phyloP scores from a whole-genome alignment of 2,888 invertebrate genomes.

The Apamea anceps region DNA sequence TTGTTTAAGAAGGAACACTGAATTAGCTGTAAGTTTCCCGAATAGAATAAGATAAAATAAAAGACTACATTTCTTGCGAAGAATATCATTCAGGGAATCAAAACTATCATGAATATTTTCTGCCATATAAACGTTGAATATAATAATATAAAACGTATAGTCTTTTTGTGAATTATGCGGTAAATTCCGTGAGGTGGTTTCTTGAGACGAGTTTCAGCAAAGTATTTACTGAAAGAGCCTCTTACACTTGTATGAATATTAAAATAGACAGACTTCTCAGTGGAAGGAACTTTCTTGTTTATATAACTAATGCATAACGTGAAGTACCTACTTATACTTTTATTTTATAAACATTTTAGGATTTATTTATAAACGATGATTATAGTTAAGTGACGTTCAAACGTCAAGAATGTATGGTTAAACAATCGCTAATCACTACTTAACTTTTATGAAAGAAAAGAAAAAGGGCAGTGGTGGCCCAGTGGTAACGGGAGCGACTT shows the following conservation, averaged over 20 bases:
- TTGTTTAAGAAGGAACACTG: background rate
- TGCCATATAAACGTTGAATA: background rate
- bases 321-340: constrained; percentile 27
- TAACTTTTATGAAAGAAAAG: background rate
- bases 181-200: constrained; percentile 25
- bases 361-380: background rate
- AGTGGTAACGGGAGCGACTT: too few relatives aligned
- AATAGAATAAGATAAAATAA: too few relatives aligned
- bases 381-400: background rate
- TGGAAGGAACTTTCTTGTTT: constrained; percentile 46
- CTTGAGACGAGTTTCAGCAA: constrained; percentile 24
- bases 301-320: constrained; percentile 46
- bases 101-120: background rate
- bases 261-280: constrained; percentile 38
- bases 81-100: background rate
- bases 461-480: too few relatives aligned
- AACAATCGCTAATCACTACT: background rate
- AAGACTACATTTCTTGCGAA: background rate
- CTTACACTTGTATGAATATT: constrained; percentile 54
- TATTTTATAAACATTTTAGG: constrained; percentile 30
- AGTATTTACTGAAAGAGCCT: constrained; percentile 39
- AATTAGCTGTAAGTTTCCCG: too few relatives aligned
- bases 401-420: background rate
- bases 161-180: background rate
- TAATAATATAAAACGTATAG: background rate